Conservation (phyloP, 1,140 invertebrate species). For the Arctopsyche grandis region DNA sequence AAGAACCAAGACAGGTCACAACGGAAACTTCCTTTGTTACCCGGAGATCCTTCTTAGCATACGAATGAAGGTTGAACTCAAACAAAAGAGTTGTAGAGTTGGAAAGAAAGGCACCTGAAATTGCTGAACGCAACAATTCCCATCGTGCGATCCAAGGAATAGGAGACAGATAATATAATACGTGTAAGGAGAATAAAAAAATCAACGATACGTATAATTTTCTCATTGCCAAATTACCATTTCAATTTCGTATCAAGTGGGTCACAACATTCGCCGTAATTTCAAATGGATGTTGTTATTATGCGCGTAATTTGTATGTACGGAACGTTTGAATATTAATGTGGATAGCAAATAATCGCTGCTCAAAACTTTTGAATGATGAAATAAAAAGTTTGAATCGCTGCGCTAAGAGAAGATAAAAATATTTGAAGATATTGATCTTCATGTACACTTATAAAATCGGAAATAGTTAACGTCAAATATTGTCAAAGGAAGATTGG, state of each 20-base stretch:
- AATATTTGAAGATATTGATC: too few species aligned
- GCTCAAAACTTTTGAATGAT: too few species aligned
- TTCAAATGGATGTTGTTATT: not conserved
- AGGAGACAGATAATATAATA: not conserved
- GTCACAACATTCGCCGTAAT: slow-evolving; percentile 6
- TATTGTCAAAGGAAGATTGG: too few species aligned
- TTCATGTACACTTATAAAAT: too few species aligned
- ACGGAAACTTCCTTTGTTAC: slow-evolving; percentile 24
- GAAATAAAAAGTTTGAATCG: too few species aligned
- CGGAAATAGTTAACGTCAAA: too few species aligned
- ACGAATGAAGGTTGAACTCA: slow-evolving; percentile 51
- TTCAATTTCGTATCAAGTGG: slow-evolving; percentile 5
- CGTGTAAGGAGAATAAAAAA: not conserved
- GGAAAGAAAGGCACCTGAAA: not conserved
- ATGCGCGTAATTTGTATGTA: slow-evolving; percentile 9
- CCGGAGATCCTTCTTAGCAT: slow-evolving; percentile 48
- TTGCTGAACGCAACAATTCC: not conserved
- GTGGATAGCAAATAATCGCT: not conserved
- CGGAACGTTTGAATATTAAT: slow-evolving; percentile 11
- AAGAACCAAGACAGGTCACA: not conserved
- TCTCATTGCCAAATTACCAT: slow-evolving; percentile 15
- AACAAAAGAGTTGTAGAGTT: slow-evolving; percentile 39
- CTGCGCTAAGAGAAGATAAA: too few species aligned
- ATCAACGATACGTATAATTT: not conserved
- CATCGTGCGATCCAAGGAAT: not conserved